phyloP scores from a whole-genome alignment of 2,888 invertebrate genomes.

The Eupithecia abbreviata region DNA sequence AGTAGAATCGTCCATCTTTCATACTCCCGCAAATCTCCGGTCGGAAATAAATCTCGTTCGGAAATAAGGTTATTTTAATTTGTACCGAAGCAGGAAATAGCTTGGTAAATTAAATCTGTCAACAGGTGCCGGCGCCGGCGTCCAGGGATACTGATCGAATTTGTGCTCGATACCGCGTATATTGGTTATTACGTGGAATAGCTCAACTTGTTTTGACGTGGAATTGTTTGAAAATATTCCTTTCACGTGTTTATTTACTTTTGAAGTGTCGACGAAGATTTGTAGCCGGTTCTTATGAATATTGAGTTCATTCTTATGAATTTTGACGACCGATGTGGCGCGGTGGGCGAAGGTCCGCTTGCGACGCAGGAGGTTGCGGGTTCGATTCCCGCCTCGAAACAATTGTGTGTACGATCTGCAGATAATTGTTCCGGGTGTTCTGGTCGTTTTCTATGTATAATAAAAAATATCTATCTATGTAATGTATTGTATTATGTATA shows the following conservation, averaged over 20 bases:
- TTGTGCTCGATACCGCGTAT: neutral
- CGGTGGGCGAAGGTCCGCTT: too few species aligned
- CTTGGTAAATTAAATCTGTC: neutral
- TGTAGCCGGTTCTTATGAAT: too few species aligned
- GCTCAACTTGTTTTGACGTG: neutral
- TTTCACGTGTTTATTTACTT: neutral
- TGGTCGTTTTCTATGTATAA: too few species aligned
- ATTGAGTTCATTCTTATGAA: too few species aligned
- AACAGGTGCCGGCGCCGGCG: neutral
- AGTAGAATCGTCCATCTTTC: neutral
- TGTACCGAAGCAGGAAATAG: neutral
- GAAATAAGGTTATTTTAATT: constrained; percentile 2
- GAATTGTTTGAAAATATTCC: neutral
- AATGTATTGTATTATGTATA: too few species aligned
- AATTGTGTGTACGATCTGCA: too few species aligned
- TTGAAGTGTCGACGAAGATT: neutral
- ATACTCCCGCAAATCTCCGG: neutral
- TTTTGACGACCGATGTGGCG: too few species aligned
- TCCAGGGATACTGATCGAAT: neutral
- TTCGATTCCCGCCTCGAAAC: too few species aligned
- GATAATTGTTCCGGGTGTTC: too few species aligned
- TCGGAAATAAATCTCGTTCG: neutral
- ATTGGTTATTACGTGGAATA: neutral
- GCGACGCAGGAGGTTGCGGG: too few species aligned
- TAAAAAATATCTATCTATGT: too few species aligned